A percentile compares a stretch with the other conserved stretches of the same genome.
Conservation (phyloP, 2,797 vertebrate genomes). For the Liasis olivaceus region DNA sequence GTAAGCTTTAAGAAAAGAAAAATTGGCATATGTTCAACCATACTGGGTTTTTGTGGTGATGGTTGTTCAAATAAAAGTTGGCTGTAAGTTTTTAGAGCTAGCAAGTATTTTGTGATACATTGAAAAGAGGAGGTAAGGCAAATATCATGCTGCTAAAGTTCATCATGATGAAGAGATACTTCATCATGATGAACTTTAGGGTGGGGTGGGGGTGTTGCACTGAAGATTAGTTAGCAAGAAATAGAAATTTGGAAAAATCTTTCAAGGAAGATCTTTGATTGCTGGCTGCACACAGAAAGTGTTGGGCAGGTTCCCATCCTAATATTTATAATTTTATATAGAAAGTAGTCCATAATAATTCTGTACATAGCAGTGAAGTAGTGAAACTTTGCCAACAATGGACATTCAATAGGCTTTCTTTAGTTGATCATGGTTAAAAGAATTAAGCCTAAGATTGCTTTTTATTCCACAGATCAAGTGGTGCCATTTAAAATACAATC, state of each 20-base stretch:
- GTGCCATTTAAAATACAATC: constrained; percentile 51
- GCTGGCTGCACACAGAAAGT: constrained; percentile 39
- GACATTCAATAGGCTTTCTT: constrained; percentile 34
- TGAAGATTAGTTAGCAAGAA: constrained; percentile 44
- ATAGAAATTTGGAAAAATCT: constrained; percentile 48
- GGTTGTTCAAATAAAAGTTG: constrained; percentile 41
- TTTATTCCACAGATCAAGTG: constrained; percentile 42
- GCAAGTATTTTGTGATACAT: constrained; percentile 50
- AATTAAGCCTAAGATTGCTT: constrained; percentile 16
- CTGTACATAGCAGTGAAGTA: constrained; percentile 44
- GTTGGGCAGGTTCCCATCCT: constrained; percentile 4
- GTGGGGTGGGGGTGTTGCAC: constrained; percentile 4
- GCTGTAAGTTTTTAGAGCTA: constrained; percentile 49
- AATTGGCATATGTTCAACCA: constrained; percentile 41
- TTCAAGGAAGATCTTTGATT: constrained; percentile 57
- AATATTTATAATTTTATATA: constrained; percentile 1
- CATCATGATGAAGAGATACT: neutral
- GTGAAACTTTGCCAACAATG: constrained; percentile 47
- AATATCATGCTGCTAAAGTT: constrained; percentile 12
- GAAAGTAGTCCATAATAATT: constrained; percentile 53
- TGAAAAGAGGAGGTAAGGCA: constrained; percentile 37
- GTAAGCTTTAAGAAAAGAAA: neutral
- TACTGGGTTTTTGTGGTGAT: neutral
- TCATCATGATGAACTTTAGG: neutral
- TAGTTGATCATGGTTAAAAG: constrained; percentile 37